These are phyloP conservation scores for Drosophila busckii DNA, from an alignment of 1,140 invertebrate genomes.

Conservation along the genomic window DNA sequence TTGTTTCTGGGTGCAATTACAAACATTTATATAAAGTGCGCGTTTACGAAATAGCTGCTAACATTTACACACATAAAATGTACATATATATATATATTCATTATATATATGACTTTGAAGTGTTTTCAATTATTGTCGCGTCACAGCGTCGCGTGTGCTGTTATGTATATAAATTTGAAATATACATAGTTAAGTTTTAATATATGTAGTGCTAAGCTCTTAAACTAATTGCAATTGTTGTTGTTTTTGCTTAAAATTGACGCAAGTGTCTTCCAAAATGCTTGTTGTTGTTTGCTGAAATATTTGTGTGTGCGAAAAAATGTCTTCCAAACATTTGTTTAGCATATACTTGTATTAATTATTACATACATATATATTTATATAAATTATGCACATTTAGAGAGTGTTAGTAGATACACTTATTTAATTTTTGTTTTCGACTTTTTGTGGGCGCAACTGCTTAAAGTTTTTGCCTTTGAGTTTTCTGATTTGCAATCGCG, in stretches of 20 bases:
- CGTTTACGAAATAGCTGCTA: slow-evolving; percentile 36
- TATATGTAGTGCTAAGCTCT: slow-evolving; percentile 26
- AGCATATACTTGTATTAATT: slow-evolving; percentile 26
- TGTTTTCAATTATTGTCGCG: slow-evolving; percentile 78
- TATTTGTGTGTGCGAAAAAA: slow-evolving; percentile 75
- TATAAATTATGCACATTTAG: slow-evolving; percentile 38
- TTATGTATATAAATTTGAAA: slow-evolving; percentile 33
- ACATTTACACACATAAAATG: slow-evolving; percentile 56
- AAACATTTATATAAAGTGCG: slow-evolving; percentile 51
- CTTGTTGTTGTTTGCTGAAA: slow-evolving; percentile 52
- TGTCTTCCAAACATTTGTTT: slow-evolving; percentile 74
- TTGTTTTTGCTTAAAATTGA: slow-evolving; percentile 32
- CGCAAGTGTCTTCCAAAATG: slow-evolving; percentile 77
- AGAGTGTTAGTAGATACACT: slow-evolving; percentile 52
- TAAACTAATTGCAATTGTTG: slow-evolving; percentile 44
- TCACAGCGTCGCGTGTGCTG: slow-evolving; percentile 73
- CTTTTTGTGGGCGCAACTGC: too few relatives aligned
- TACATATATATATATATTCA: slow-evolving; percentile 18
- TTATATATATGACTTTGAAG: too few relatives aligned
- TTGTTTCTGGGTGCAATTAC: slow-evolving; percentile 55
- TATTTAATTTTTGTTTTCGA: slow-evolving; percentile 56
- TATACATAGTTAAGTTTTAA: slow-evolving; percentile 14
- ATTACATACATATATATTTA: slow-evolving; percentile 12
- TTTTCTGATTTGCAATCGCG: slow-evolving; percentile 73
- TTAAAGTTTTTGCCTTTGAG: slow-evolving; percentile 9